A percentile compares a stretch with the other conserved stretches of the same genome.
phyloP scores from a whole-genome alignment of 2,797 vertebrate species.

The Lemur catta region DNA sequence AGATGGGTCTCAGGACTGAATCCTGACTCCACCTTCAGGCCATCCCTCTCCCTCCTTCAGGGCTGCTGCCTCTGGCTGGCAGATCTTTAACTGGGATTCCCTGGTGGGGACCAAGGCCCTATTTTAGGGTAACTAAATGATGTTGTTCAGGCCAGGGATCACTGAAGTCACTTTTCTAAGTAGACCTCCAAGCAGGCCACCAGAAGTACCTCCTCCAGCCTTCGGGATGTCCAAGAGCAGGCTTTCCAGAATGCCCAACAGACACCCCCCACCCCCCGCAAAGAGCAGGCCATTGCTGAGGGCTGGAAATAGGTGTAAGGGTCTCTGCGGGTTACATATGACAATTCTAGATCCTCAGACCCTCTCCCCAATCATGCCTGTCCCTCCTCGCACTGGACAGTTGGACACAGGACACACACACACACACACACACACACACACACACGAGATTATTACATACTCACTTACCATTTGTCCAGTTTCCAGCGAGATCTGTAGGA shows the following conservation, averaged over 20 bases:
- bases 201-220: not conserved
- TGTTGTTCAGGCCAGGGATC: not conserved
- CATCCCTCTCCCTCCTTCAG: not conserved
- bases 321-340: not conserved
- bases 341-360: not conserved
- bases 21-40: not conserved
- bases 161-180: not conserved
- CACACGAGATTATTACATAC: not conserved
- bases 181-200: not conserved
- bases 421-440: too few relatives aligned
- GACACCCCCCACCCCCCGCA: not conserved
- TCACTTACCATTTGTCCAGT: slow-evolving; percentile 47
- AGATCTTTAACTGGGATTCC: not conserved
- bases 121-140: slow-evolving; percentile 47
- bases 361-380: not conserved
- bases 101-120: not conserved
- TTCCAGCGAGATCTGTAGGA: not conserved
- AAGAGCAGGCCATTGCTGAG: slow-evolving; percentile 49
- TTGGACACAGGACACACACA: not conserved
- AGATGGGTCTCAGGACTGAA: not conserved
- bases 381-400: too few relatives aligned
- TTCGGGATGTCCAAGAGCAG: slow-evolving; percentile 25
- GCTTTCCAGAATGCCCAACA: not conserved
- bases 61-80: not conserved
- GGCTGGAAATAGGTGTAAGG: slow-evolving; percentile 3